Evolutionary conservation across 2,888 invertebrate genomes (phyloP).

Genomic region (Lasiommata megera): DNA sequence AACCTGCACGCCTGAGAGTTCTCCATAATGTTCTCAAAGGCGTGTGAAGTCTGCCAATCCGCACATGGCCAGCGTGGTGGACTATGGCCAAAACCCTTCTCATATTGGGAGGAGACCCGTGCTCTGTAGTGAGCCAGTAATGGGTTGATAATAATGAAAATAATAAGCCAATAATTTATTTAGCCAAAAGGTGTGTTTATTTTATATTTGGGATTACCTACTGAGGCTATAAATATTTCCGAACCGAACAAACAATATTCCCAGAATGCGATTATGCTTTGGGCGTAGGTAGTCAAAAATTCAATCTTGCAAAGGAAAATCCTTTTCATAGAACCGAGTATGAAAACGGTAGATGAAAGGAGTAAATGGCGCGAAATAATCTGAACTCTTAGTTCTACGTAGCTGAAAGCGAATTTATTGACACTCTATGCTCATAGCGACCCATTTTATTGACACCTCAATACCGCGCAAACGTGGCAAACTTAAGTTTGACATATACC

Average conservation of each 20-base stretch:
- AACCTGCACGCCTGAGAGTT: too few species aligned
- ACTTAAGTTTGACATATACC: not conserved
- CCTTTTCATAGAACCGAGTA: conserved; percentile 64
- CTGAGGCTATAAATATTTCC: conserved; percentile 1
- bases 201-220: too few species aligned
- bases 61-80: too few species aligned
- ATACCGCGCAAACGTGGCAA: conserved; percentile 36
- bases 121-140: too few species aligned
- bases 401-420: conserved; percentile 77
- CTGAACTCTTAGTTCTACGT: conserved; percentile 76
- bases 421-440: conserved; percentile 60
- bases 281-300: conserved; percentile 60
- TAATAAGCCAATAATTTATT: too few species aligned
- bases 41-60: too few species aligned
- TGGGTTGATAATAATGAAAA: too few species aligned
- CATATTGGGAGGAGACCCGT: too few species aligned
- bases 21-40: too few species aligned
- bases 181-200: too few species aligned
- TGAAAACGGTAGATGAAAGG: conserved; percentile 73
- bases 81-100: too few species aligned
- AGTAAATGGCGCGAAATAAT: conserved; percentile 79
- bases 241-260: conserved; percentile 35
- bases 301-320: conserved; percentile 62
- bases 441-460: conserved; percentile 68
- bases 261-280: conserved; percentile 57